Percentiles rank a stretch among this genome's conserved stretches.
phyloP scores from a whole-genome alignment of 1,140 invertebrate genomes.

The Oreohelix idahoensis region DNA sequence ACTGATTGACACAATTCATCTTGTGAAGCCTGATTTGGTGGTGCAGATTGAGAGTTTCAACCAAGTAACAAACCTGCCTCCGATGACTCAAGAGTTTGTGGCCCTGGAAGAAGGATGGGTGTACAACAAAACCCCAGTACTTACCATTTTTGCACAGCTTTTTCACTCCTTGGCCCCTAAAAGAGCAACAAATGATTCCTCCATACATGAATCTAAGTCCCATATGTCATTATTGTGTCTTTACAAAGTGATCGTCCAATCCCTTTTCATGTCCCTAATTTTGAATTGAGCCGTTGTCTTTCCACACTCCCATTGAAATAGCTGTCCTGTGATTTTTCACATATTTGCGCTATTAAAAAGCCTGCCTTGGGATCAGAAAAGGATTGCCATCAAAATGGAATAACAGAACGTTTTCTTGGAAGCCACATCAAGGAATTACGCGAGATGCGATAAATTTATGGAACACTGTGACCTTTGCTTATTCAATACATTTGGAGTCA shows the following conservation, averaged over 20 bases:
- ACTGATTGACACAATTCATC: constrained; percentile 63
- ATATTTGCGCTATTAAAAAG: no score
- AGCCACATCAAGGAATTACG: no score
- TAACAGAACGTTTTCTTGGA: no score
- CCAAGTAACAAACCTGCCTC: constrained; percentile 58
- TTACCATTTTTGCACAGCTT: constrained; percentile 13
- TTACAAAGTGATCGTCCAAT: not conserved
- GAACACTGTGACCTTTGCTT: no score
- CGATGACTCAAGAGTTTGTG: constrained; percentile 51
- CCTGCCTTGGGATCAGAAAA: no score
- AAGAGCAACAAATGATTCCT: not conserved
- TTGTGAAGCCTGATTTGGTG: constrained; percentile 62
- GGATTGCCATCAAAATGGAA: no score
- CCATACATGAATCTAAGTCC: not conserved
- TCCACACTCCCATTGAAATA: no score
- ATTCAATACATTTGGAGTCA: no score
- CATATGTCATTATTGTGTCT: not conserved
- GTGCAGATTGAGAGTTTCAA: constrained; percentile 65
- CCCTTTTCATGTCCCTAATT: no score
- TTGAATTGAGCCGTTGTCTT: no score
- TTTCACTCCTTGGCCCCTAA: not conserved
- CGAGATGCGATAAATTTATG: no score
- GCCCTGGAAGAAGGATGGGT: constrained; percentile 49
- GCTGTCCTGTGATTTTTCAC: no score
- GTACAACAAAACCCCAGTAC: constrained; percentile 44